Percentiles rank a stretch among this genome's conserved stretches.
These are phyloP conservation scores for Acronicta alni DNA, from an alignment of 2,888 invertebrate genomes.

Conservation along the genomic window DNA sequence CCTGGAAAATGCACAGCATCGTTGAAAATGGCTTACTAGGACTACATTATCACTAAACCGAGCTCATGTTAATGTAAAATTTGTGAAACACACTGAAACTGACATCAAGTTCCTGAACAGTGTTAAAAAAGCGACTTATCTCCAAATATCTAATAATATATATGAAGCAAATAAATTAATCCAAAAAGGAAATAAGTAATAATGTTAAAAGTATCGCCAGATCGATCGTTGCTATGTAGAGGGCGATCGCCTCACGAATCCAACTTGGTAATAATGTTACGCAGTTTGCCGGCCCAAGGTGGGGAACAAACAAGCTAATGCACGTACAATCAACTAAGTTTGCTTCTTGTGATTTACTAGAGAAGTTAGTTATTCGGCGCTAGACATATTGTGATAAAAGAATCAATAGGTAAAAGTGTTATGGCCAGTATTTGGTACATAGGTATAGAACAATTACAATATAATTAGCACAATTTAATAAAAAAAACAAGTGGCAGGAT, in stretches of 20 bases:
- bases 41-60: too few species aligned
- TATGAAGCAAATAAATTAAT: conserved; percentile 30
- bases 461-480: too few species aligned
- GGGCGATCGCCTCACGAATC: conserved; percentile 48
- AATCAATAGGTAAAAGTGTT: conserved; percentile 14
- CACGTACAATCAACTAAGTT: conserved; percentile 55
- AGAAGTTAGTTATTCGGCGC: conserved; percentile 36
- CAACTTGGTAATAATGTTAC: conserved; percentile 61
- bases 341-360: conserved; percentile 44
- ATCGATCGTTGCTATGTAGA: conserved; percentile 41
- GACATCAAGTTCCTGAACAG: too few species aligned
- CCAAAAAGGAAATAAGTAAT: conserved; percentile 36
- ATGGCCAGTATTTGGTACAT: too few species aligned
- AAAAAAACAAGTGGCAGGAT: too few species aligned
- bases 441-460: too few species aligned
- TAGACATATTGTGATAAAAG: conserved; percentile 31
- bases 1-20: too few species aligned
- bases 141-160: not conserved
- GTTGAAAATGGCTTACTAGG: too few species aligned
- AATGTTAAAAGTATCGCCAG: conserved; percentile 29
- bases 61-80: too few species aligned
- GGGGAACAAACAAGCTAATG: conserved; percentile 53
- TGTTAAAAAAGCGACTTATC: too few species aligned
- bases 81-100: too few species aligned
- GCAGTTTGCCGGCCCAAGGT: conserved; percentile 53